A percentile compares a stretch with the other conserved stretches of the same genome.
These are phyloP conservation scores for Phalangium opilio DNA, from an alignment of 2,888 invertebrate species.

Conservation along the genomic window DNA sequence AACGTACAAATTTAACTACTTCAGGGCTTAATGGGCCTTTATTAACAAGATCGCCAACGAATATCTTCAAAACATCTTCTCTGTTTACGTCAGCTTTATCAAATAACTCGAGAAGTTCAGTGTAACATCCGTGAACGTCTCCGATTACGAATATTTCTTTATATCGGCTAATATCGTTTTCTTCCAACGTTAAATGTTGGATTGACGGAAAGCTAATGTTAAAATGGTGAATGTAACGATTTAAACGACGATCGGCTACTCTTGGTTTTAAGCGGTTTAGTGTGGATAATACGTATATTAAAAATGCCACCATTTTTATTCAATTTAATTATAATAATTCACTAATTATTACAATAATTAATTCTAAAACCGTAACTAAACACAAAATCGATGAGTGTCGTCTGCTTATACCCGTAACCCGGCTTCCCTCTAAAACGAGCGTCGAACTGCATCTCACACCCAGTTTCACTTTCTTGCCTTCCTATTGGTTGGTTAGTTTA, in stretches of 20 bases:
- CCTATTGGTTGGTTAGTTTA: too few species aligned
- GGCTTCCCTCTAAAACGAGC: too few species aligned
- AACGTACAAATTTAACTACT: conserved; percentile 23
- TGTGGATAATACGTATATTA: too few species aligned
- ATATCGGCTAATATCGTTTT: conserved; percentile 20
- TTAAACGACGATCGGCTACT: neutral
- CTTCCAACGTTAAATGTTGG: conserved; percentile 18
- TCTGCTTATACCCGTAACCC: too few species aligned
- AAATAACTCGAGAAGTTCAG: conserved; percentile 27
- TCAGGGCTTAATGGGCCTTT: conserved; percentile 29
- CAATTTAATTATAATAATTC: too few species aligned
- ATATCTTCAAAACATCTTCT: conserved; percentile 21
- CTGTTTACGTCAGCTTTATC: conserved; percentile 16
- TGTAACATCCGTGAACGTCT: conserved; percentile 31
- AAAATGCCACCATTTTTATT: too few species aligned
- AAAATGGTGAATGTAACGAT: conserved; percentile 5
- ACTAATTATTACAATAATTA: too few species aligned
- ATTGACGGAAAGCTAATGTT: conserved; percentile 13
- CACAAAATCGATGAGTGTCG: too few species aligned
- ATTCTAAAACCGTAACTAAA: too few species aligned
- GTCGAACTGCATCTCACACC: too few species aligned
- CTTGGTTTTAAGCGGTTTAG: too few species aligned
- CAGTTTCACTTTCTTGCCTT: too few species aligned
- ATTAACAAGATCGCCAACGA: conserved; percentile 30
- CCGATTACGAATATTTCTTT: conserved; percentile 28